A percentile compares a stretch with the other conserved stretches of the same genome.
phyloP scores from a whole-genome alignment of 2,797 vertebrate genomes.

The Sebastes taczanowskii region DNA sequence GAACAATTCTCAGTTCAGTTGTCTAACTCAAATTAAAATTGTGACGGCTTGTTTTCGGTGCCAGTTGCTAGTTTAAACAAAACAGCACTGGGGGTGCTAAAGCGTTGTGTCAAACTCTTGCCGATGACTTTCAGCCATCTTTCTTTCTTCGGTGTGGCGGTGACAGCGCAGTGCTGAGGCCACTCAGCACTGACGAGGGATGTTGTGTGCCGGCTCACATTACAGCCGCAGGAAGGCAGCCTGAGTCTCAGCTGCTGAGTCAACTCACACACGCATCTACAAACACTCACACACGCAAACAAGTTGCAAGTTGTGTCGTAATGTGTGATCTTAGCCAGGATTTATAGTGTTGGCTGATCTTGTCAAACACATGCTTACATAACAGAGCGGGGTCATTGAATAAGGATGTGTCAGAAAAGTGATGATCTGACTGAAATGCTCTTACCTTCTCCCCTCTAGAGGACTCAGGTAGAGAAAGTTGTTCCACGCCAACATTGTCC shows the following conservation, averaged over 20 bases:
- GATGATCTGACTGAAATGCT: conserved; percentile 45
- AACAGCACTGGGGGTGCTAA: background rate
- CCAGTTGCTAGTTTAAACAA: background rate
- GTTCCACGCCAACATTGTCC: background rate
- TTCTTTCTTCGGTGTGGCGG: conserved; percentile 7
- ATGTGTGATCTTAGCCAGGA: background rate
- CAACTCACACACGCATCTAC: conserved; percentile 14
- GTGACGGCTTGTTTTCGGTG: background rate
- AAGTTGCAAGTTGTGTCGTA: conserved; percentile 15
- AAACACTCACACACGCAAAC: conserved; percentile 2
- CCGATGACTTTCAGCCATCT: background rate
- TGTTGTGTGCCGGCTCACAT: conserved; percentile 48
- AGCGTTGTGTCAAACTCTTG: conserved; percentile 6
- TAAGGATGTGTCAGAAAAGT: conserved; percentile 35
- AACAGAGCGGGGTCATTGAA: conserved; percentile 31
- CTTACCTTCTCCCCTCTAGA: conserved; percentile 24
- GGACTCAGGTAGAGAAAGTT: conserved; percentile 1
- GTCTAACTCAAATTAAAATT: background rate
- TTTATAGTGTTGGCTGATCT: conserved; percentile 35
- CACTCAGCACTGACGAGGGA: conserved; percentile 40
- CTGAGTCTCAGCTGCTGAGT: conserved; percentile 63
- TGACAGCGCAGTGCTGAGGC: conserved; percentile 38
- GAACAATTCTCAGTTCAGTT: background rate
- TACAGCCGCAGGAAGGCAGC: conserved; percentile 42
- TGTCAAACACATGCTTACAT: conserved; percentile 25